Conservation (phyloP, 2,797 vertebrate genomes). For the Myotis planiceps region DNA sequence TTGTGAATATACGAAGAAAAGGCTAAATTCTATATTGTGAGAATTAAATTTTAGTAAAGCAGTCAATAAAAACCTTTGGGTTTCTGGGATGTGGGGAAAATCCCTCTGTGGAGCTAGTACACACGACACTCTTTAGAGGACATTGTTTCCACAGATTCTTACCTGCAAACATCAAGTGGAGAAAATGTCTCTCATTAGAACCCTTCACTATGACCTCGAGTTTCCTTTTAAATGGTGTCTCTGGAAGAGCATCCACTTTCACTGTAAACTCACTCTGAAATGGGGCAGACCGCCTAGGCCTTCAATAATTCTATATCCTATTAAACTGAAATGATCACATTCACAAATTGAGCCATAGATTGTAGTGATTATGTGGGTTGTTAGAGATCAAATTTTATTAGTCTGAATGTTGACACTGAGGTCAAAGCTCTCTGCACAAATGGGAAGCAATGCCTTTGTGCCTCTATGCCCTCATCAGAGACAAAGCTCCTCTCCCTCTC, state of each 20-base stretch:
- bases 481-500: background rate
- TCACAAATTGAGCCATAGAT: background rate
- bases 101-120: background rate
- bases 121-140: background rate
- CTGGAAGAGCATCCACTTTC: background rate
- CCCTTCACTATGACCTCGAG: background rate
- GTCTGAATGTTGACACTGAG: background rate
- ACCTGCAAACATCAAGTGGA: background rate
- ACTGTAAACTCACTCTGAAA: background rate
- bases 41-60: constrained; percentile 18
- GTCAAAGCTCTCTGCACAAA: background rate
- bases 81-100: background rate
- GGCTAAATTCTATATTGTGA: background rate
- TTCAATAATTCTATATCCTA: constrained; percentile 8
- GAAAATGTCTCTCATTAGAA: background rate
- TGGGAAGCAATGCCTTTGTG: background rate
- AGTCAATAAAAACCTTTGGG: background rate
- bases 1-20: background rate
- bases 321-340: constrained; percentile 17
- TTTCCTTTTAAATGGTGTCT: background rate
- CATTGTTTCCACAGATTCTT: constrained; percentile 1
- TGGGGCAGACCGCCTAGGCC: background rate
- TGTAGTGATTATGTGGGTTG: background rate
- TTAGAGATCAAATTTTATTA: constrained; percentile 18
- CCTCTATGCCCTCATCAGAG: background rate